Evolutionary conservation across 1,140 invertebrate genomes (phyloP).

Genomic region (Fopius arisanus): DNA sequence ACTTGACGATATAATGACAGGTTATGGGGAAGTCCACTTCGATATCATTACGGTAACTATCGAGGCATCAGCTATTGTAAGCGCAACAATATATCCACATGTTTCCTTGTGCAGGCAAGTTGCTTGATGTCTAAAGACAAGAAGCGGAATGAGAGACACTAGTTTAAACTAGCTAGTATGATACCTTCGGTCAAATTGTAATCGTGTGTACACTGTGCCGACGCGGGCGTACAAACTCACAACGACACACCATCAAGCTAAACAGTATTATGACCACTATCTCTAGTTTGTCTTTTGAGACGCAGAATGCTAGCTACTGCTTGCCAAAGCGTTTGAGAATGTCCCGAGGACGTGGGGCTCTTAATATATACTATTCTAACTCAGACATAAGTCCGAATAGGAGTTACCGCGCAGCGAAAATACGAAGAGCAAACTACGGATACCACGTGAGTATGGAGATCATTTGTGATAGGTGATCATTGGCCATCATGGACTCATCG

Average conservation of each 20-base stretch:
- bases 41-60: too few relatives aligned
- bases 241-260: conserved; percentile 11
- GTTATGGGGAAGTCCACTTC: too few relatives aligned
- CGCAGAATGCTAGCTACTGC: conserved; percentile 55
- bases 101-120: too few relatives aligned
- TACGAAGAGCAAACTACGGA: conserved; percentile 19
- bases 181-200: conserved; percentile 18
- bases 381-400: neutral
- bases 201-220: conserved; percentile 20
- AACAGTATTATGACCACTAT: conserved; percentile 5
- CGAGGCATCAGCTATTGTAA: too few relatives aligned
- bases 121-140: too few relatives aligned
- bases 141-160: neutral
- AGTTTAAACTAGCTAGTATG: neutral
- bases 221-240: conserved; percentile 38
- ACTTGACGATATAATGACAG: too few relatives aligned
- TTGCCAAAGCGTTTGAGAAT: conserved; percentile 56
- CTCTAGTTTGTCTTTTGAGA: conserved; percentile 27
- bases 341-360: conserved; percentile 48
- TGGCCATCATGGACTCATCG: neutral
- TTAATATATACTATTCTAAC: conserved; percentile 30
- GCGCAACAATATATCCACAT: too few relatives aligned
- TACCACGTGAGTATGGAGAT: neutral
- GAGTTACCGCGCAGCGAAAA: conserved; percentile 19
- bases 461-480: neutral